Conservation (phyloP, 92 coral and sea anemone species). For the Plumapathes pennacea region DNA sequence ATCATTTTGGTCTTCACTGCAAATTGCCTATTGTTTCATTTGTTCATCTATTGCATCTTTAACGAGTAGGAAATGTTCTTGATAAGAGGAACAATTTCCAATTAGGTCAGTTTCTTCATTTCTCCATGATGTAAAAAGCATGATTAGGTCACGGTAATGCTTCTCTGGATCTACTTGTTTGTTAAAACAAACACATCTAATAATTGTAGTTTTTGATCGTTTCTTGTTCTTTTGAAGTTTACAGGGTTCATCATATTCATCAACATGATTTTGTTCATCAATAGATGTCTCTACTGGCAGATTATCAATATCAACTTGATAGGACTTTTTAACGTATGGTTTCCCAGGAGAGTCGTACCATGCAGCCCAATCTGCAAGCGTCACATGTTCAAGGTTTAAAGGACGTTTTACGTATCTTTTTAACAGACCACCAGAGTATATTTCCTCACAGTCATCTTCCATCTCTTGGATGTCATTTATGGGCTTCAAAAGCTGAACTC, state of each 20-base stretch:
- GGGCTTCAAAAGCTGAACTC: slow-evolving; percentile 28
- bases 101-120: slow-evolving; percentile 57
- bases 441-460: slow-evolving; percentile 16
- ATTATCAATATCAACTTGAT: background rate
- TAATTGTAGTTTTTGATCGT: slow-evolving; percentile 33
- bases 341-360: slow-evolving; percentile 8
- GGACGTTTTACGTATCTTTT: slow-evolving; percentile 35
- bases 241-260: background rate
- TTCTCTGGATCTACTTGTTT: slow-evolving; percentile 49
- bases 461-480: slow-evolving; percentile 13
- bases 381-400: slow-evolving; percentile 18
- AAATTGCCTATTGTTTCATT: slow-evolving; percentile 50
- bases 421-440: slow-evolving; percentile 17
- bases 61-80: slow-evolving; percentile 27
- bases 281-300: background rate
- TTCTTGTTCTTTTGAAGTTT: slow-evolving; percentile 2
- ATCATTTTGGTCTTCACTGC: slow-evolving; percentile 39
- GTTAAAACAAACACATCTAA: slow-evolving; percentile 42
- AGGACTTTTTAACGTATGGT: slow-evolving; percentile 5
- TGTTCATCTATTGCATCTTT: slow-evolving; percentile 32
- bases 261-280: slow-evolving; percentile 1
- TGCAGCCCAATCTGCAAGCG: slow-evolving; percentile 33
- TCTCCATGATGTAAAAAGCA: slow-evolving; percentile 66
- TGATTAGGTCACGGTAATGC: slow-evolving; percentile 46
- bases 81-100: slow-evolving; percentile 28